Evolutionary conservation across 2,888 invertebrate genomes (phyloP), one percentile per base, ranked within the genome.

Genomic region (Nomada fucata): DNA sequence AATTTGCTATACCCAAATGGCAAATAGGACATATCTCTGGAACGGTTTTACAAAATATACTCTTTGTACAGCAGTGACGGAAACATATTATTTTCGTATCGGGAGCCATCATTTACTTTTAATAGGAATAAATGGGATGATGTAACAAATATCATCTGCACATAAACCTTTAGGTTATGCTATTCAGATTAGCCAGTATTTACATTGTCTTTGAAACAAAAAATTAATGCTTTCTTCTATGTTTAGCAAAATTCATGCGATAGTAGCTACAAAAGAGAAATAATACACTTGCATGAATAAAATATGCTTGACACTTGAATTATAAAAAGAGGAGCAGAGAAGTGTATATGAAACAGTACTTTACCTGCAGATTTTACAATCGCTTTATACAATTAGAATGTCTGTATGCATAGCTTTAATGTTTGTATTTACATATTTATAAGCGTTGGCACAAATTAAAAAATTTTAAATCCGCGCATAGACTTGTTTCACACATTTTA

Each of bases 71-170:
- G 94, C 98, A 98, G 94, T 98, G 98, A 95, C 97, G 97, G 94
- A 98, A 97, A 95, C 98, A 98, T 93, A 98, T 95, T 93, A 98
- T 97, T 91, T 97, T 97, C 90, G 97, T 96, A 95, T 97, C 97
- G 20, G 67, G 57, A 68, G 72, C 71, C 86, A 88, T 89, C 20
- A 44, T 75, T 11, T 50, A 52, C 15, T 11, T 53, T 36, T 44
- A 42, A 15, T 18, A 2, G 13, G 15, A 36, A 23, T 29, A 18
- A 47, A 60, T 18, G 15, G 15, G 15, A 13, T 4, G 20, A n/a
- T 13, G 44, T 57, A 20, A 55, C 2, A 20, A 23, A 36, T 29
- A 2, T n/a, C 5, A 47, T 29, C 5, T 36, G 15, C 15, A 47
- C 1, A 15, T 11, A 68, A 72, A 42, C 13, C 18, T 10, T 53